Evolutionary conservation across 2,797 vertebrate genomes (phyloP), one percentile per base, ranked within the genome.

Genomic region (Adelosebastes latens): DNA sequence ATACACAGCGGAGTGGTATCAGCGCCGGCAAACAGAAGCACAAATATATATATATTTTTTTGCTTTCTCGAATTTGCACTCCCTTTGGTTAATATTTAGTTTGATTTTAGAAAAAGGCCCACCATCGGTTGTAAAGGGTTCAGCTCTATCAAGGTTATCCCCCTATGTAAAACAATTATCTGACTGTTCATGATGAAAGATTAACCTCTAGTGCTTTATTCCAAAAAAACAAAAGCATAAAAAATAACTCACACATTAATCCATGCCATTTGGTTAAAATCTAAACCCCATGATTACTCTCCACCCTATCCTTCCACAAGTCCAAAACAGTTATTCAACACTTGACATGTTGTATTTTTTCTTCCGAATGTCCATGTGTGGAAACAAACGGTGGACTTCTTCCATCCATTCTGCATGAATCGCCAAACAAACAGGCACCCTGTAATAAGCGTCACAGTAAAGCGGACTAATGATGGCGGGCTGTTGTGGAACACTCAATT

Each of bases 1-100:
- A 84, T 76, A 81, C 75, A 87, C 77, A 67, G 72, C 5, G 2
- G 79, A 75, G 79, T 64, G 68, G 61, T 79, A 79, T 85, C 75
- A 76, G 62, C 59, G 56, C 77, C 3, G 8, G 61, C 49, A 81
- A 81, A 84, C 39, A 66, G 25, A 80, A 58, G 62, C 39, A 85
- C 58, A 78, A 81, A 84, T 77, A 81, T 73, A 18, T 9, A 10
- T 52, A 5, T 72, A 8, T 34, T 36, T 68, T 36, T 71, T 71
- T 70, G 4, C 68, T 84, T 77, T 65, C 22, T 60, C 73, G 63
- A 68, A 74, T 73, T 66, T 82, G 60, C 31, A 49, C 63, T 76
- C 16, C 53, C 18, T 60, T 25, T 69, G 24, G 9, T 75, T 78
- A 31, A 52, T 67, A 42, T 52, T 71, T 76, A 10, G 22, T 64